These are phyloP conservation scores for Rugalucina vietnamica DNA, from an alignment of 2,888 invertebrate species.

Conservation along the genomic window DNA sequence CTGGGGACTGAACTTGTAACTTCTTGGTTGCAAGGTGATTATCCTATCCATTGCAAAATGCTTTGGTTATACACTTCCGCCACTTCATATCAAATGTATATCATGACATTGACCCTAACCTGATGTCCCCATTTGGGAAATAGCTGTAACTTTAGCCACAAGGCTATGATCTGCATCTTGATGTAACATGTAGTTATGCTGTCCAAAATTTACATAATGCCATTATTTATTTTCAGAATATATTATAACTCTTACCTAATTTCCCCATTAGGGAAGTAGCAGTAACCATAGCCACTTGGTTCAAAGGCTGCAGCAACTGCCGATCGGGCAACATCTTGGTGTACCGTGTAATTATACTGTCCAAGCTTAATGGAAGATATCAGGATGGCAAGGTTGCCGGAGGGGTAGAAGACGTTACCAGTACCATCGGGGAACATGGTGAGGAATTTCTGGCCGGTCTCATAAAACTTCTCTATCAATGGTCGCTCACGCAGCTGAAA, in stretches of 20 bases:
- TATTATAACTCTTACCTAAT: constrained; percentile 78
- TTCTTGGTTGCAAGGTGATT: too few relatives aligned
- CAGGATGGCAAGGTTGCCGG: constrained; percentile 78
- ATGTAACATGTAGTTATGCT: constrained; percentile 78
- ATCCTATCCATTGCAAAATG: too few relatives aligned
- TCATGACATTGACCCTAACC: too few relatives aligned
- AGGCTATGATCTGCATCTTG: constrained; percentile 76
- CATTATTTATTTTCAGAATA: too few relatives aligned
- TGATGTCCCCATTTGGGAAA: constrained; percentile 76
- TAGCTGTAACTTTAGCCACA: constrained; percentile 79
- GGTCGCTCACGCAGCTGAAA: constrained; percentile 72
- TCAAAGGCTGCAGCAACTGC: constrained; percentile 78
- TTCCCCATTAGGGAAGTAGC: constrained; percentile 78
- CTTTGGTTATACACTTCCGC: too few relatives aligned
- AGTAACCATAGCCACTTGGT: constrained; percentile 77
- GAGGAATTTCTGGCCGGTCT: constrained; percentile 79
- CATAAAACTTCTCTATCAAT: constrained; percentile 79
- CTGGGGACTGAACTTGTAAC: too few relatives aligned
- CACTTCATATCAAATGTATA: too few relatives aligned
- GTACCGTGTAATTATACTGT: constrained; percentile 79
- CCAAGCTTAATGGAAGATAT: constrained; percentile 75
- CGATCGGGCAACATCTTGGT: constrained; percentile 70
- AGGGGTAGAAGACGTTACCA: constrained; percentile 82
- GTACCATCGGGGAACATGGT: constrained; percentile 83
- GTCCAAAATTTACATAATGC: constrained; percentile 73